Evolutionary conservation across 1,140 invertebrate genomes (phyloP), one percentile per base, ranked within the genome.

Genomic region (Trigoniulus corallinus): DNA sequence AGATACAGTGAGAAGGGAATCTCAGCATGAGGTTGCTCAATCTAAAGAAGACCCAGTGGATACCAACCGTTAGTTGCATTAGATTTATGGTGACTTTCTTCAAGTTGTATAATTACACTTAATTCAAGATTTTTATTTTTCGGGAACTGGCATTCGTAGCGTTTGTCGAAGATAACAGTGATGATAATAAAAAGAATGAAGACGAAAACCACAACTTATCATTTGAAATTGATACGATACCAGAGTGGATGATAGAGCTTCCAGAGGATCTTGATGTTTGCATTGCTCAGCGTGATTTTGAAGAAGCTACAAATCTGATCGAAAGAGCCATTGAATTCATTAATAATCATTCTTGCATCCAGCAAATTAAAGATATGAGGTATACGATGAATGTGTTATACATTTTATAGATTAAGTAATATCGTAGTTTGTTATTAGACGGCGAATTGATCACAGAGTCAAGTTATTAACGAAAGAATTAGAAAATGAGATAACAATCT

Each of bases 241-340:
- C 13, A 0, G 88, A 94, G 57, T 97, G 93, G 93, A 65, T 98
- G 25, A 61, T 80, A 49, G 92, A 96, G 67, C 76, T 92, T 0
- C 80, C 87, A 20, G 93, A 97, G 65, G 92, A 98, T 67, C 70
- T 98, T 22, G 93, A 98, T 71, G 92, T 96, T 18, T 80, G 82
- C 53, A 89, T 98, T 57, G 94, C 93, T n/a, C 89, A 97, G 66
- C 75, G 94, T 58, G 88, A 96, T 63, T 96, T 97, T 66, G 89
- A 96, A 66, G 85, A 92, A 62, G 91, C 94, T 18, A 85, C 93
- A 52, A 76, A 78, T 53, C 69, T 95, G 7, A 78, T 97, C 47
- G 78, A 86, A 56, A 82, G 79, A 67, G 79, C 78, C 0, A 74
- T 74, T 56, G 67, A 74, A 2, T 82, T 74, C 42, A 55, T 62